Evolutionary conservation across 2,113 vertebrate genomes (phyloP).

Genomic region (Gasterosteus aculeatus): DNA sequence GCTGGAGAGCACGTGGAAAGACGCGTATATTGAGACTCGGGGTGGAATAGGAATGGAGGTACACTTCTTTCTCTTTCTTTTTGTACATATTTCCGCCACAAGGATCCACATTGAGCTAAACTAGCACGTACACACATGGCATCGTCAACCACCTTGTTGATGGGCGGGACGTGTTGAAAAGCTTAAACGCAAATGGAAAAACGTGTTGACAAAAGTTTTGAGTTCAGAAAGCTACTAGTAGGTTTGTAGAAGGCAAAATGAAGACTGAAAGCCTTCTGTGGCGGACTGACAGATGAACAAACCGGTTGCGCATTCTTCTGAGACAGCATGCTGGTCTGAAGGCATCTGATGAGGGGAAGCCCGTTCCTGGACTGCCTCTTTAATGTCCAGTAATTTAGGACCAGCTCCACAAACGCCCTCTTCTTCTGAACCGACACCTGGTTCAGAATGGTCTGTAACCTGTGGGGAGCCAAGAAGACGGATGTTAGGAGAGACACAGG

Average conservation of each 20-base stretch:
- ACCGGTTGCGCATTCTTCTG: constrained; percentile 91
- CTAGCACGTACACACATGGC: not conserved
- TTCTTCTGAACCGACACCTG: constrained; percentile 97
- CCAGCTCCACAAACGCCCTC: constrained; percentile 93
- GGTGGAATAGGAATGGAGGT: not conserved
- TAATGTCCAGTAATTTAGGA: constrained; percentile 95
- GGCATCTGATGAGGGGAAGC: constrained; percentile 90
- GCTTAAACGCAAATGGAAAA: not conserved
- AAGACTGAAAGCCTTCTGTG: constrained; percentile 43
- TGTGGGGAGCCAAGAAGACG: constrained; percentile 51
- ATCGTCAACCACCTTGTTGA: not conserved
- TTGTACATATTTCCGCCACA: not conserved
- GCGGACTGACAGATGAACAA: constrained; percentile 69
- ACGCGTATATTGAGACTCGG: not conserved
- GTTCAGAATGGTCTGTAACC: constrained; percentile 95
- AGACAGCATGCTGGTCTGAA: constrained; percentile 91
- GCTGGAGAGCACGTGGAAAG: constrained; percentile 72
- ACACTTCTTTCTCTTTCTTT: not conserved
- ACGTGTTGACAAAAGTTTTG: not conserved
- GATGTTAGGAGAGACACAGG: not conserved
- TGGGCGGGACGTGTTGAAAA: not conserved
- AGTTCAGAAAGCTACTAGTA: constrained; percentile 11
- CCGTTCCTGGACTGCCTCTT: constrained; percentile 96
- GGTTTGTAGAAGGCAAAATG: constrained; percentile 15
- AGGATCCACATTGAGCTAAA: not conserved